A percentile compares a stretch with the other conserved stretches of the same genome.
These are phyloP conservation scores for Sebastes oblongus DNA, from an alignment of 2,797 vertebrate genomes.

Conservation along the genomic window DNA sequence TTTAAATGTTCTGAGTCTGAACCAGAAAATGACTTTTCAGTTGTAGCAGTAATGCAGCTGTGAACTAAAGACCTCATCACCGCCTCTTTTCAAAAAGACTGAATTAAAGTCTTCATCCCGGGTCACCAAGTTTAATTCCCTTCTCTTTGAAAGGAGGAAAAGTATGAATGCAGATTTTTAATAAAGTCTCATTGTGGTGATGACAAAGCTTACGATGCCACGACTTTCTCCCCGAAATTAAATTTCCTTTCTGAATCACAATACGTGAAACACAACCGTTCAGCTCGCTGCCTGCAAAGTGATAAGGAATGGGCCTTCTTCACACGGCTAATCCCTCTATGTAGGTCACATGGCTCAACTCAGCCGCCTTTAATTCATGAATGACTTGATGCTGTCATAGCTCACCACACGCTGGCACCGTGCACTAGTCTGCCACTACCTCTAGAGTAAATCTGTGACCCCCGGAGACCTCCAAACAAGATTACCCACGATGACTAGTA, in stretches of 20 bases:
- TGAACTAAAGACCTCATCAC: background rate
- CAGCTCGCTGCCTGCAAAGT: constrained; percentile 2
- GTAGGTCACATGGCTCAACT: constrained; percentile 66
- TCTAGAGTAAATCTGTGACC: background rate
- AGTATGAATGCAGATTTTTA: constrained; percentile 1
- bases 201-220: background rate
- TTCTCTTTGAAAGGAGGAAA: background rate
- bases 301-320: constrained; percentile 50
- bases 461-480: background rate
- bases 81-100: background rate
- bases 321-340: constrained; percentile 54
- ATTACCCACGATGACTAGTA: background rate
- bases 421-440: background rate
- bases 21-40: background rate
- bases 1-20: background rate
- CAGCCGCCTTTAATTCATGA: constrained; percentile 55
- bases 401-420: background rate
- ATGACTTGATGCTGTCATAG: constrained; percentile 20
- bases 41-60: background rate
- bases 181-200: background rate
- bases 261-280: background rate
- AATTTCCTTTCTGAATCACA: constrained; percentile 13
- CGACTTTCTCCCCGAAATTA: constrained; percentile 18
- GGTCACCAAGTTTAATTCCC: background rate
- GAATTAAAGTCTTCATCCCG: background rate